Percentiles rank a stretch among this genome's conserved stretches.
These are phyloP conservation scores for Sphaerophoria taeniata DNA, from an alignment of 2,888 invertebrate genomes.

Conservation along the genomic window DNA sequence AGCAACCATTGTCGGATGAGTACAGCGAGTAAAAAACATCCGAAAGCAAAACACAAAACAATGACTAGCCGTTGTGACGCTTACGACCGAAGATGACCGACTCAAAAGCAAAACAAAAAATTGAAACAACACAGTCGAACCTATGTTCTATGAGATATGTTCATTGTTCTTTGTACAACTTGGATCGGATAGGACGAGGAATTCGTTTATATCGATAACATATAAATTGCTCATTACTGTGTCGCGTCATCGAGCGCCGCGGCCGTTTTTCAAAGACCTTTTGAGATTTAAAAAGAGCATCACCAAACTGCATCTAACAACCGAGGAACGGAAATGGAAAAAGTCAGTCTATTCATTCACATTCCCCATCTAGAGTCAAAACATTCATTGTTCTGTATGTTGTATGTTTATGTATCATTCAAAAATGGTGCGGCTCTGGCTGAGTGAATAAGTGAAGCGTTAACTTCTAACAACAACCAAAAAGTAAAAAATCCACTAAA, in stretches of 20 bases:
- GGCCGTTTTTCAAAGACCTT: background rate
- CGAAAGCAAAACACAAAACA: background rate
- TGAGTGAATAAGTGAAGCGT: conserved; percentile 55
- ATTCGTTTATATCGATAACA: conserved; percentile 48
- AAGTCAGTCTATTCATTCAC: conserved; percentile 17
- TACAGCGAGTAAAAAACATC: background rate
- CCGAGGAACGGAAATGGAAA: conserved; percentile 57
- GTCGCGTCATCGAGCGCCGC: background rate
- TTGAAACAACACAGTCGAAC: conserved; percentile 46
- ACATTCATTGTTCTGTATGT: background rate
- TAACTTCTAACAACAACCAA: conserved; percentile 50
- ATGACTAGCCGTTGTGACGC: background rate
- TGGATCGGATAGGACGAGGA: conserved; percentile 40
- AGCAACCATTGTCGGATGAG: conserved; percentile 61
- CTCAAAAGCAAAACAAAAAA: background rate
- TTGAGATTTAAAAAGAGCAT: background rate
- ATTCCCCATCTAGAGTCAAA: background rate
- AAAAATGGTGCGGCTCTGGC: conserved; percentile 7
- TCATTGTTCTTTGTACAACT: conserved; percentile 33
- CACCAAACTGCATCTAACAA: background rate
- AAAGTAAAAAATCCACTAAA: conserved; percentile 13
- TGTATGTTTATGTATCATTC: conserved; percentile 3
- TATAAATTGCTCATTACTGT: conserved; percentile 47
- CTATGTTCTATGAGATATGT: conserved; percentile 58
- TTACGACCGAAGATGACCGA: background rate